Percentiles rank a stretch among this genome's conserved stretches.
phyloP scores from a whole-genome alignment of 1,140 invertebrate species.

The Reticulitermes speratus region DNA sequence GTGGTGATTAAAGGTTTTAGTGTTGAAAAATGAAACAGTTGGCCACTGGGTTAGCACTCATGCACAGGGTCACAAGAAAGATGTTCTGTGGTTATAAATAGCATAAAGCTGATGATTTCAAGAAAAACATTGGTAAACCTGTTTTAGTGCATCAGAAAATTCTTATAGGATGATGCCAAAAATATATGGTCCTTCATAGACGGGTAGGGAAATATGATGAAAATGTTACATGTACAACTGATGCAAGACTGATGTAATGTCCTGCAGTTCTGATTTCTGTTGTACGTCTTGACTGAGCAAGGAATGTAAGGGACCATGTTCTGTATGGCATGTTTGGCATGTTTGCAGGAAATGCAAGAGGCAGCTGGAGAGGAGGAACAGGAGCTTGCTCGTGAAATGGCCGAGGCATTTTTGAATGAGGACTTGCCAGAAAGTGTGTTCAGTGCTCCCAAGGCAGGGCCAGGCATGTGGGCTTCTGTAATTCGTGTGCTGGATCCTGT shows the following conservation, averaged over 20 bases:
- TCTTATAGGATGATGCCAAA: too few species aligned
- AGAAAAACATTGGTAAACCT: too few species aligned
- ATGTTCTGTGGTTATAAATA: too few species aligned
- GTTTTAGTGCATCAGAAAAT: too few species aligned
- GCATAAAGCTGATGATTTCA: too few species aligned
- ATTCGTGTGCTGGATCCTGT: conserved; percentile 90
- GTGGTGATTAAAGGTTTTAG: too few species aligned
- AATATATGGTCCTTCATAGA: too few species aligned
- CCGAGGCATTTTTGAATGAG: conserved; percentile 93
- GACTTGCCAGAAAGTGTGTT: conserved; percentile 91
- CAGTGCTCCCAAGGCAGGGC: conserved; percentile 93
- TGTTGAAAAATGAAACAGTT: too few species aligned
- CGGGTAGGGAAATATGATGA: background rate
- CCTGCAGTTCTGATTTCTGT: conserved; percentile 4
- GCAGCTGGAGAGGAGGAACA: conserved; percentile 91
- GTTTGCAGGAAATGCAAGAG: conserved; percentile 89
- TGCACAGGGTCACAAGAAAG: too few species aligned
- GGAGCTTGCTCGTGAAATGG: conserved; percentile 94
- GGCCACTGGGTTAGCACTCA: too few species aligned
- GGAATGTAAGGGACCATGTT: background rate
- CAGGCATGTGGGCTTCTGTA: conserved; percentile 95
- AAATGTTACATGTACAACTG: background rate
- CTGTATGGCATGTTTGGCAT: conserved; percentile 26
- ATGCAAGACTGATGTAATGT: background rate
- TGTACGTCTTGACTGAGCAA: background rate